Evolutionary conservation across 2,113 vertebrate genomes (phyloP), one percentile per base, ranked within the genome.

Genomic region (Catharus bicknelli): DNA sequence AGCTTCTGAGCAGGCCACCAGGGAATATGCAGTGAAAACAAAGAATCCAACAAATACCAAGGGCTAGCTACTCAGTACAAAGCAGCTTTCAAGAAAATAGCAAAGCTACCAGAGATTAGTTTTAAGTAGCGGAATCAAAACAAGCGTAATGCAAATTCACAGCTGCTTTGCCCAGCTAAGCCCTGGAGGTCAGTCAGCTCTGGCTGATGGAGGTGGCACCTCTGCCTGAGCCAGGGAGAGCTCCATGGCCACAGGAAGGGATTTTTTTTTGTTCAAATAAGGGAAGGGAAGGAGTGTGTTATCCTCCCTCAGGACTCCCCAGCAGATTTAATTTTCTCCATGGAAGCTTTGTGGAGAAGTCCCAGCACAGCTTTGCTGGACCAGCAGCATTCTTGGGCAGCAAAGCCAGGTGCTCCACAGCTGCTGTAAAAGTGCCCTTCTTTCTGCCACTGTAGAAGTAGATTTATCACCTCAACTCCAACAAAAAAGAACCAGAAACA

Each of bases 101-200:
- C 73, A 91, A 91, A 73, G 38, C 88, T 90, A 45, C 40, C 23
- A 0, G 3, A 90, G 94, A 94, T 95, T 95, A 92, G 54, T 84
- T 92, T 92, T 84, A 91, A 95, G 90, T 53, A 88, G 82, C 1
- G 2, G 77, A 90, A 93, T 95, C 75, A 88, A 95, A 95, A 78
- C 78, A 92, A 90, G 53, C 0, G 0, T 83, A 87, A 70, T 54
- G 36, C 48, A 90, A 92, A 88, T 66, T 68, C 32, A 14, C 2
- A 11, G 51, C 38, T 70, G 86, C 54, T 81, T 86, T 88, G 78
- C 50, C 68, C 53, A 57, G 67, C 86, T 64, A 50, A 86, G 34
- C 70, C 63, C 43, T 2, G 1, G 55, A 48, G 63, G 74, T 58
- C 63, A 83, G 30, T 34, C 20, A 40, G 6, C 34, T 75, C 27